Conservation (phyloP, 1,140 invertebrate species). For the Lordiphosa stackelbergi region DNA sequence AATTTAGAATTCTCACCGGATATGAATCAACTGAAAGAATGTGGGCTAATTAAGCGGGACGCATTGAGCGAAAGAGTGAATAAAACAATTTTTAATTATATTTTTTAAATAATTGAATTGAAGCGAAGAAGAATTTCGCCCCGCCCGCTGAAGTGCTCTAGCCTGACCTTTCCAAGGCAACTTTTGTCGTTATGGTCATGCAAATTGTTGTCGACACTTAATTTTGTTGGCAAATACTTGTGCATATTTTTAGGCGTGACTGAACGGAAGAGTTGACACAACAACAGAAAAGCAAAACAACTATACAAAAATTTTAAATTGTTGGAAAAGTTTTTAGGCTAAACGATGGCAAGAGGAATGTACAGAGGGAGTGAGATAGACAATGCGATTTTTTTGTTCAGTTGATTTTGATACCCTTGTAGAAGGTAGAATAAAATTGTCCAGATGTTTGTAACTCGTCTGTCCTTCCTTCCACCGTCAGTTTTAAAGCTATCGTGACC, state of each 20-base stretch:
- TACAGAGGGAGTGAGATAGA: no score
- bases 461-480: no score
- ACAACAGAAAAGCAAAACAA: slow-evolving; percentile 20
- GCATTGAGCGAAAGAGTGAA: slow-evolving; percentile 16
- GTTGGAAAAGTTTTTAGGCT: slow-evolving; percentile 33
- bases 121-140: slow-evolving; percentile 23
- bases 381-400: no score
- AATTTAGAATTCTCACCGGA: slow-evolving; percentile 50
- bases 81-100: slow-evolving; percentile 47
- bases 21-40: slow-evolving; percentile 57
- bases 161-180: slow-evolving; percentile 12
- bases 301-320: slow-evolving; percentile 25
- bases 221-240: slow-evolving; percentile 65
- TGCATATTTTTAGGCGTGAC: slow-evolving; percentile 53
- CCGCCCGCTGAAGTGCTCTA: slow-evolving; percentile 26
- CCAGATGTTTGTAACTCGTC: no score
- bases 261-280: slow-evolving; percentile 38
- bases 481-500: no score
- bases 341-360: no score
- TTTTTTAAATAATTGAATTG: slow-evolving; percentile 14
- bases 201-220: slow-evolving; percentile 63
- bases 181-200: slow-evolving; percentile 42
- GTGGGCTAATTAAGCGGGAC: slow-evolving; percentile 41
- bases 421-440: no score
- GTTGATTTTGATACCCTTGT: no score